Base-by-base conservation (phyloP, 2,113 vertebrate species). In the Mirza zaza region DNA sequence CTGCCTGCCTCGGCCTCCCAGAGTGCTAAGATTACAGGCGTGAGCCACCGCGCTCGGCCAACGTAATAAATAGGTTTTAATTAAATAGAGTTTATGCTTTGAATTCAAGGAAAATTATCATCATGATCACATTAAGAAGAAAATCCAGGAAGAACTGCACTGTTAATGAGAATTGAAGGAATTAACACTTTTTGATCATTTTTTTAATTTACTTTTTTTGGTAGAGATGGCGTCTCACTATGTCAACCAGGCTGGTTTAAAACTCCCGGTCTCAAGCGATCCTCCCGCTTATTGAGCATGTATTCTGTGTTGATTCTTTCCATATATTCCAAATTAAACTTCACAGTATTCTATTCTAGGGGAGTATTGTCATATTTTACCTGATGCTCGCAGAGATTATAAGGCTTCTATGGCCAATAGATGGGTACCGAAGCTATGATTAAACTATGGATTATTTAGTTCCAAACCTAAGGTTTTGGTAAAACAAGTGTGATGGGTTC, bases 51-150 rank as follows among this genome's bases (percentile, higher is more conserved):
- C n/a, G n/a, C n/a, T n/a, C n/a, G n/a, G n/a, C n/a, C n/a, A n/a
- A n/a, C n/a, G n/a, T n/a, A n/a, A n/a, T n/a, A n/a, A 81, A 86
- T 61, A 61, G 39, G 4, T 63, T 86, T 97, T 91, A 79, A 52
- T 17, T 32, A 86, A 86, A 70, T 77, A 42, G 5, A 52, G 29
- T 55, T 75, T 86, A 82, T 42, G 45, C 13, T 21, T 79, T 67
- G 23, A 48, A 42, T 76, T 12, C 34, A 87, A 75, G 71, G 32
- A 77, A 82, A 71, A 57, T 57, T 39, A 70, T 57, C n/a, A 34
- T 81, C n/a, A 70, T 39, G 2, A 36, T 94, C 7, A 70, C 11
- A 63, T 8, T 80, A 55, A 81, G n/a, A 70, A 67, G 29, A 76
- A 89, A 94, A 48, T 18, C 11, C 55, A 85, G 73, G 73, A 27